These are phyloP conservation scores for Parelbella ahira DNA, from an alignment of 2,888 invertebrate genomes.

Conservation along the genomic window DNA sequence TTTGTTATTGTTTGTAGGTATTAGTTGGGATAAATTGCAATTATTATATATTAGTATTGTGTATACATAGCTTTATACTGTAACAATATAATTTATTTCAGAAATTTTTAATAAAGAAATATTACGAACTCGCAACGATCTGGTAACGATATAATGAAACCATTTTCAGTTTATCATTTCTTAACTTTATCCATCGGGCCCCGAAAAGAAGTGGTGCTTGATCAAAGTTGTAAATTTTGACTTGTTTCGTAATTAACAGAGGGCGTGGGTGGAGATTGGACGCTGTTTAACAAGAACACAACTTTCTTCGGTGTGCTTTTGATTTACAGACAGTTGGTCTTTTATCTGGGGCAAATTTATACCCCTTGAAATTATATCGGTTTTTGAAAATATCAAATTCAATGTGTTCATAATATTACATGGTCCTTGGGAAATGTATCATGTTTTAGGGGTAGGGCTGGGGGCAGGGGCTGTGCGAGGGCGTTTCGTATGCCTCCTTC, in stretches of 20 bases:
- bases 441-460: no score
- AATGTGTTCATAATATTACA: no score
- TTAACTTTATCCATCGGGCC: constrained; percentile 7
- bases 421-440: no score
- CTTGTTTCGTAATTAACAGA: constrained; percentile 19
- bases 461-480: no score
- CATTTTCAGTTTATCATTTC: neutral
- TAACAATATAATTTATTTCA: no score
- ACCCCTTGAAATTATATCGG: neutral
- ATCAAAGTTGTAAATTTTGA: constrained; percentile 18
- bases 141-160: neutral
- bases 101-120: no score
- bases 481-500: no score
- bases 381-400: constrained; percentile 1
- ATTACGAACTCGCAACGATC: no score
- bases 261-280: constrained; percentile 1
- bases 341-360: constrained; percentile 7
- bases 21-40: no score
- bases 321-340: constrained; percentile 9
- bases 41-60: no score
- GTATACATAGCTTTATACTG: no score
- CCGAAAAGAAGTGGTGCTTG: constrained; percentile 15
- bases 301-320: constrained; percentile 6
- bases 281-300: neutral
- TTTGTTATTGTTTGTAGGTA: no score